Base-by-base conservation (phyloP, 2,888 invertebrate species). In the Plebejus anna region DNA sequence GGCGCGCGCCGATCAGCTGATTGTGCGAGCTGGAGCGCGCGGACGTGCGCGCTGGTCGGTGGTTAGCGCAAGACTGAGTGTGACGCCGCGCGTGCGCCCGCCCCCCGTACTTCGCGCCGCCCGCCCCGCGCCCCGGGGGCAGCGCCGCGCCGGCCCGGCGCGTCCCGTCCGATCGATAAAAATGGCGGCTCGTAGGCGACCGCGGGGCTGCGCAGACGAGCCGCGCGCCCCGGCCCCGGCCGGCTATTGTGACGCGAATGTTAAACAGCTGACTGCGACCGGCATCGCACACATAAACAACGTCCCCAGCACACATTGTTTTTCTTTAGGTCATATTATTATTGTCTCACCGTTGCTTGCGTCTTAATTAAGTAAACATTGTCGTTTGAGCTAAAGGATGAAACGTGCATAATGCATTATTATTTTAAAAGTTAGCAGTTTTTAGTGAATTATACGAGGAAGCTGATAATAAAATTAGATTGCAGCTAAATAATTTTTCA, bases 1-100 rank as follows among this genome's bases (percentile, higher is more conserved):
- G 87, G 88, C 89, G 89, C 88, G 88, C 89, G 89, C 89, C 89
- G 89, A 87, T 91, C 91, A 90, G 91, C 90, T 91, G 91, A 90
- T 90, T 86, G 85, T 86, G 84, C 80, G 80, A 79, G 83, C 84
- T 80, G 79, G 81, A 80, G 86, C 88, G 86, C 90, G 85, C 90
- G 84, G 80, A 88, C 89, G 87, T 88, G 87, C 90, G 88, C 89
- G 85, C 89, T 80, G 72, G 73, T 77, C 84, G 85, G 85, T 86
- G 87, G 84, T 86, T 83, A 83, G 84, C 90, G 90, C 87, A 87
- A 87, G 88, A 89, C 90, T 90, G 86, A 79, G 79, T 66, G 80
- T 81, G 80, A 79, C 82, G 83, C 82, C 83, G 85, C 79, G 83
- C 88, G 82, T 84, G 84, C 87, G 85, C 86, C 79, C 83, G 84